A percentile compares a stretch with the other conserved stretches of the same genome.
Evolutionary conservation across 30 jellyfish, hydroid and myxozoan species (phyloP).

Genomic region (Hydractinia echinata): DNA sequence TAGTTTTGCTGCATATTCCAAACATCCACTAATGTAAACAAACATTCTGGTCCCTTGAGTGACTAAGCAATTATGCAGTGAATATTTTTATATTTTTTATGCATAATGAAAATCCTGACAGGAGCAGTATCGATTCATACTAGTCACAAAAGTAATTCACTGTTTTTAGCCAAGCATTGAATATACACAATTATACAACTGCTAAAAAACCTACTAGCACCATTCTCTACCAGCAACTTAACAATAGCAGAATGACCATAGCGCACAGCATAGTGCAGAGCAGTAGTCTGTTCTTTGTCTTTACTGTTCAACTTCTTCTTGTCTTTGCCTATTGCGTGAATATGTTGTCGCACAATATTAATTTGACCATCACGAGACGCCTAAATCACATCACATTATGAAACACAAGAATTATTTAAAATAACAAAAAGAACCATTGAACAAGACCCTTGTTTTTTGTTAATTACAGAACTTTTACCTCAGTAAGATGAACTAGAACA

Average conservation of each 20-base stretch:
- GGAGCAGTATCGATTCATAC: too few species aligned
- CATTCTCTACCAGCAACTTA: slow-evolving; percentile 67
- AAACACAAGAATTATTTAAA: neutral
- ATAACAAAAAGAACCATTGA: neutral
- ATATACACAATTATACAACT: too few species aligned
- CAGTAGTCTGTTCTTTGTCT: slow-evolving; percentile 73
- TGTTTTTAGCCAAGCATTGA: too few species aligned
- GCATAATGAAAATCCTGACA: too few species aligned
- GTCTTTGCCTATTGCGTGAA: slow-evolving; percentile 54
- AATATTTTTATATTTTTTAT: too few species aligned
- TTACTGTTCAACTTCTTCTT: slow-evolving; percentile 71
- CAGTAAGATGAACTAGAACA: neutral
- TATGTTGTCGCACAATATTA: slow-evolving; percentile 63
- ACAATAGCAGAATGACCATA: slow-evolving; percentile 84
- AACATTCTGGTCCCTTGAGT: too few species aligned
- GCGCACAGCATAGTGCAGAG: slow-evolving; percentile 96
- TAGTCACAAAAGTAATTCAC: too few species aligned
- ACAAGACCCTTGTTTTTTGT: neutral
- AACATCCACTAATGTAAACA: too few species aligned
- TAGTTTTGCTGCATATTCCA: too few species aligned
- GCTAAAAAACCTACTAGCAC: slow-evolving; percentile 62
- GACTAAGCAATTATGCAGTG: too few species aligned
- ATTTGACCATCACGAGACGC: slow-evolving; percentile 97
- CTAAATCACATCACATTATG: slow-evolving; percentile 25
- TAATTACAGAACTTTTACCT: neutral